Evolutionary conservation across 2,113 vertebrate genomes (phyloP).

Genomic region (Seriola aureovittata): DNA sequence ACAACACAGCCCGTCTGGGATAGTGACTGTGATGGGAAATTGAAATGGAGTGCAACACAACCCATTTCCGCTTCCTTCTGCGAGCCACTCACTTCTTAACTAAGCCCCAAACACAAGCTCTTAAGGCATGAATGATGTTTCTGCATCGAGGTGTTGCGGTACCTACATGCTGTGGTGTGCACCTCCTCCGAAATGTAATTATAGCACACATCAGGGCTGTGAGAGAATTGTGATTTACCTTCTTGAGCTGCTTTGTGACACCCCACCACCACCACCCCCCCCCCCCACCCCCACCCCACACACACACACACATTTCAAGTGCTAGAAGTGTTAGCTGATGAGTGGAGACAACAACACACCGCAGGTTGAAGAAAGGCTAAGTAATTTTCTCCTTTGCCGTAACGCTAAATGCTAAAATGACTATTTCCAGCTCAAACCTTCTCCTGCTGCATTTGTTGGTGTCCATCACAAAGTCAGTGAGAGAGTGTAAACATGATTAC

Average conservation of each 20-base stretch:
- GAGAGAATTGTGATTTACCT: slow-evolving; percentile 55
- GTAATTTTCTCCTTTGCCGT: slow-evolving; percentile 33
- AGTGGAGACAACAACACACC: slow-evolving; percentile 42
- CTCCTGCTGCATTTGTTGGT: slow-evolving; percentile 22
- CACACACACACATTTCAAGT: slow-evolving; percentile 9
- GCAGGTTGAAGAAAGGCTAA: slow-evolving; percentile 30
- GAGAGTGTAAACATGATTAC: slow-evolving; percentile 34
- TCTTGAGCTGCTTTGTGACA: slow-evolving; percentile 42
- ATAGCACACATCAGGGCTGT: slow-evolving; percentile 42
- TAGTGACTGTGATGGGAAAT: slow-evolving; percentile 30
- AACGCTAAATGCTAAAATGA: slow-evolving; percentile 1
- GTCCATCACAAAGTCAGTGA: slow-evolving; percentile 9
- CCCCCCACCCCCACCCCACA: neutral
- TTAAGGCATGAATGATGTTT: slow-evolving; percentile 46
- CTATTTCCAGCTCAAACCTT: slow-evolving; percentile 27
- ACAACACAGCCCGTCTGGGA: slow-evolving; percentile 36
- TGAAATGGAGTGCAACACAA: slow-evolving; percentile 44
- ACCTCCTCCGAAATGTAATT: slow-evolving; percentile 63
- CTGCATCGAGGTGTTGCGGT: slow-evolving; percentile 26
- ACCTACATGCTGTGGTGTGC: slow-evolving; percentile 43
- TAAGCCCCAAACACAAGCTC: slow-evolving; percentile 38
- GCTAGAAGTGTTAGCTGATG: slow-evolving; percentile 22
- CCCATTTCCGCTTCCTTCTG: slow-evolving; percentile 21
- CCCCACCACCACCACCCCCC: neutral
- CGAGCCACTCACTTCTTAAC: slow-evolving; percentile 31